Evolutionary conservation across 2,797 vertebrate genomes (phyloP).

Genomic region (Sebastes taczanowskii): DNA sequence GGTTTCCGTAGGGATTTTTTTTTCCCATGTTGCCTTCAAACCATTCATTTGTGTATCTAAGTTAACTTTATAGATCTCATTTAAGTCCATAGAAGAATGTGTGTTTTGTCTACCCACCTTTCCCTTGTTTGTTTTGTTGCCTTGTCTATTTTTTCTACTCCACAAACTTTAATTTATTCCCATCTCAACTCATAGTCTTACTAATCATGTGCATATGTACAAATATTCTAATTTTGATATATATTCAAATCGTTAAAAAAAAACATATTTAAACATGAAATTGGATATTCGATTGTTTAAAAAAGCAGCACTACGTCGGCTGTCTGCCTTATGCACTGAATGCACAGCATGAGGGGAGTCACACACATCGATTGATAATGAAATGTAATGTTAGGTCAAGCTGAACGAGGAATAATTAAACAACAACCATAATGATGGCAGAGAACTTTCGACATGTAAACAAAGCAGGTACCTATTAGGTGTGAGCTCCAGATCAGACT

Average conservation of each 20-base stretch:
- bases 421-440: background rate
- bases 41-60: background rate
- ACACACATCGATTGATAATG: background rate
- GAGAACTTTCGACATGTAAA: background rate
- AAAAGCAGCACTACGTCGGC: accelerated
- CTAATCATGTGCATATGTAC: background rate
- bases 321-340: background rate
- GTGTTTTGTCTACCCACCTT: background rate
- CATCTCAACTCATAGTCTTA: background rate
- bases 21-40: background rate
- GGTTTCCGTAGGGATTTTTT: background rate
- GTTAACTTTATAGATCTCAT: background rate
- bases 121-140: background rate
- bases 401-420: background rate
- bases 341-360: background rate
- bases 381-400: background rate
- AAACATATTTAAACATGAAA: background rate
- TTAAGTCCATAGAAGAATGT: background rate
- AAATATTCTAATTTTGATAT: too few relatives aligned
- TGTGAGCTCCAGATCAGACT: background rate
- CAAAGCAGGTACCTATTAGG: background rate
- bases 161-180: background rate
- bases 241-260: too few relatives aligned
- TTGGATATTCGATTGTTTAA: background rate
- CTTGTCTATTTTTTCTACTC: background rate